These are phyloP conservation scores for Chelon auratus DNA, from an alignment of 2,797 vertebrate species.

Conservation along the genomic window DNA sequence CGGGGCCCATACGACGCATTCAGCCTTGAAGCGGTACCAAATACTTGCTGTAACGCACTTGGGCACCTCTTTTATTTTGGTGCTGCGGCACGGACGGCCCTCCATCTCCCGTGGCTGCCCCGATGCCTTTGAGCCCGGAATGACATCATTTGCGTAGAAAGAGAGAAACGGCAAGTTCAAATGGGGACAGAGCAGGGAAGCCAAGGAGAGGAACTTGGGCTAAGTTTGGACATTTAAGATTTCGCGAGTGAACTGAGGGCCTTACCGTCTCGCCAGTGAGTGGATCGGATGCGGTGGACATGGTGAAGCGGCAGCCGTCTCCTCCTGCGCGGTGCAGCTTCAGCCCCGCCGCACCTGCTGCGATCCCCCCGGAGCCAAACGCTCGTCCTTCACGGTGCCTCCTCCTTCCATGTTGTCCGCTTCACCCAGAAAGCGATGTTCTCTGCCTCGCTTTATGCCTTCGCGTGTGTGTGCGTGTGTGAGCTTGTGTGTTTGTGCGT, in stretches of 20 bases:
- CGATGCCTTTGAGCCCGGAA: constrained; percentile 58
- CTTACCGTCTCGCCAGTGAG: constrained; percentile 73
- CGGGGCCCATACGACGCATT: constrained; percentile 31
- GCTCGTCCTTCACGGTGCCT: constrained; percentile 48
- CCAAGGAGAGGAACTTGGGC: constrained; percentile 17
- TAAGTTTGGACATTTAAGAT: constrained; percentile 58
- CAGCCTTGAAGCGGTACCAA: constrained; percentile 46
- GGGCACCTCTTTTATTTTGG: constrained; percentile 67
- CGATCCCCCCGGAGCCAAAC: constrained; percentile 39
- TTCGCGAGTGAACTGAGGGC: constrained; percentile 20
- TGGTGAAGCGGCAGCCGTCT: constrained; percentile 43
- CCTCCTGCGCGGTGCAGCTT: constrained; percentile 31
- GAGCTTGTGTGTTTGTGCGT: constrained; percentile 44
- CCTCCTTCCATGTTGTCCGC: constrained; percentile 60
- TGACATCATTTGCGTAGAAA: constrained; percentile 51
- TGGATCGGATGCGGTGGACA: constrained; percentile 56
- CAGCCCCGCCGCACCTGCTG: constrained; percentile 60
- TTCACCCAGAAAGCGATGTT: constrained; percentile 47
- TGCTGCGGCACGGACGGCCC: constrained; percentile 71
- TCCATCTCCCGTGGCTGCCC: constrained; percentile 63
- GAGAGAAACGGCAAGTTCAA: constrained; percentile 26
- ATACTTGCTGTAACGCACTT: constrained; percentile 58
- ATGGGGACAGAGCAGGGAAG: constrained; percentile 10
- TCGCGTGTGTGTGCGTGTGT: constrained; percentile 6
- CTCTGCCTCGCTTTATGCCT: constrained; percentile 28